A percentile compares a stretch with the other conserved stretches of the same genome.
Evolutionary conservation across 2,888 invertebrate species (phyloP).

Genomic region (Drosophila diplacantha): DNA sequence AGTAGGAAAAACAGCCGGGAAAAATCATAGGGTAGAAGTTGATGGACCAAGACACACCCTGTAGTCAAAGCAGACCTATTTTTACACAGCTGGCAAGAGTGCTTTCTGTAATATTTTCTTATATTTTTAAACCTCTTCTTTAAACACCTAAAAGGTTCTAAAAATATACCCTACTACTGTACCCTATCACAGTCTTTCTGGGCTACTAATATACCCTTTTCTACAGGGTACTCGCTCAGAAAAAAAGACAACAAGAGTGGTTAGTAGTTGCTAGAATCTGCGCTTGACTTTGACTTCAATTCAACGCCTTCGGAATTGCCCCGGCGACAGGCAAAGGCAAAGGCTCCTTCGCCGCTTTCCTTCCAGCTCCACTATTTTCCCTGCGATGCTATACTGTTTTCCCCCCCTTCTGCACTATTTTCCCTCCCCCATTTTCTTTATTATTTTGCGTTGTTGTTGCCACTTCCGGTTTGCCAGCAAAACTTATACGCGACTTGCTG

Average conservation of each 20-base stretch:
- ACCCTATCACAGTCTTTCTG: not conserved
- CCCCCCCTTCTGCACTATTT: not conserved
- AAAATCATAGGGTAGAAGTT: not conserved
- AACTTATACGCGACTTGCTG: conserved; percentile 40
- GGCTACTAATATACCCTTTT: not conserved
- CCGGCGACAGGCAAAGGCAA: conserved; percentile 31
- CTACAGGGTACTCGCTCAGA: not conserved
- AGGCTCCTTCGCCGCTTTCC: conserved; percentile 24
- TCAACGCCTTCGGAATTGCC: conserved; percentile 61
- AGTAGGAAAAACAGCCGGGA: not conserved
- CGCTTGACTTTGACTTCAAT: conserved; percentile 59
- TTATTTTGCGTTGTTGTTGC: conserved; percentile 8
- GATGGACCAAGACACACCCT: not conserved
- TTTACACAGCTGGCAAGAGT: not conserved
- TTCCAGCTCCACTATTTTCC: not conserved
- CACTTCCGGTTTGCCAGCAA: conserved; percentile 28
- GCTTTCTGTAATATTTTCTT: not conserved
- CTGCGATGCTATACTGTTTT: no score
- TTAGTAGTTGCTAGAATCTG: conserved; percentile 30
- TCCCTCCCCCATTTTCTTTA: not conserved
- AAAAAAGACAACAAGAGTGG: not conserved
- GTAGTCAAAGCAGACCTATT: not conserved
- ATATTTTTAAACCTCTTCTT: not conserved
- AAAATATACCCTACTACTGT: no score
- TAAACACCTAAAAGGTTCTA: not conserved